phyloP scores from a whole-genome alignment of 2,797 vertebrate species.

The Acanthornis magna region DNA sequence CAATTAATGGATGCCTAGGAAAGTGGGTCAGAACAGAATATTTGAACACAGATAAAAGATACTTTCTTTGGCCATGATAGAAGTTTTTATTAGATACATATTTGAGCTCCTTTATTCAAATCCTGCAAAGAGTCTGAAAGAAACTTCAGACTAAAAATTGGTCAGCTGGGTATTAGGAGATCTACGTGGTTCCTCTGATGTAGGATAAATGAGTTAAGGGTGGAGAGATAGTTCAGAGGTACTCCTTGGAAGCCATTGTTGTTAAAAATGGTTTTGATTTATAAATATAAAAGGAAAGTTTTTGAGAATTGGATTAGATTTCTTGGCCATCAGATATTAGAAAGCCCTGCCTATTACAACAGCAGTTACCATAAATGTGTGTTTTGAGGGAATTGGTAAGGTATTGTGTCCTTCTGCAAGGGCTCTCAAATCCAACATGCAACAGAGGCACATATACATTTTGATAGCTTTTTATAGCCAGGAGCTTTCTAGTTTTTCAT shows the following conservation, averaged over 20 bases:
- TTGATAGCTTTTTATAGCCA: background rate
- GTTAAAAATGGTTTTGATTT: background rate
- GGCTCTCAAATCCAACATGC: background rate
- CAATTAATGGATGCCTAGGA: background rate
- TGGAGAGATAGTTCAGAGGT: background rate
- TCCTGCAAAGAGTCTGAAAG: background rate
- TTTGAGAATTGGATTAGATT: background rate
- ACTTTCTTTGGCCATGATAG: background rate
- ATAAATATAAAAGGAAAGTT: background rate
- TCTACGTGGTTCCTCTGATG: background rate
- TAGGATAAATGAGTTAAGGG: background rate
- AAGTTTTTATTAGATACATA: slow-evolving; percentile 3
- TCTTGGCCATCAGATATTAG: background rate
- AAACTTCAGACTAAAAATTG: background rate
- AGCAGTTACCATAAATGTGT: background rate
- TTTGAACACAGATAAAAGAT: slow-evolving; percentile 26
- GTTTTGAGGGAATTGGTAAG: background rate
- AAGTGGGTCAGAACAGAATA: background rate
- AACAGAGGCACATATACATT: background rate
- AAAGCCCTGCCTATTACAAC: background rate
- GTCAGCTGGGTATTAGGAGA: background rate
- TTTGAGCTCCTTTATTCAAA: slow-evolving; percentile 10
- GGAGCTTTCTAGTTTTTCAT: background rate
- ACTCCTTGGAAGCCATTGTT: background rate
- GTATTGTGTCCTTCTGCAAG: background rate